A percentile compares a stretch with the other conserved stretches of the same genome.
Conservation (phyloP, 2,113 vertebrate species). For the Rhynchopsitta pachyrhyncha region DNA sequence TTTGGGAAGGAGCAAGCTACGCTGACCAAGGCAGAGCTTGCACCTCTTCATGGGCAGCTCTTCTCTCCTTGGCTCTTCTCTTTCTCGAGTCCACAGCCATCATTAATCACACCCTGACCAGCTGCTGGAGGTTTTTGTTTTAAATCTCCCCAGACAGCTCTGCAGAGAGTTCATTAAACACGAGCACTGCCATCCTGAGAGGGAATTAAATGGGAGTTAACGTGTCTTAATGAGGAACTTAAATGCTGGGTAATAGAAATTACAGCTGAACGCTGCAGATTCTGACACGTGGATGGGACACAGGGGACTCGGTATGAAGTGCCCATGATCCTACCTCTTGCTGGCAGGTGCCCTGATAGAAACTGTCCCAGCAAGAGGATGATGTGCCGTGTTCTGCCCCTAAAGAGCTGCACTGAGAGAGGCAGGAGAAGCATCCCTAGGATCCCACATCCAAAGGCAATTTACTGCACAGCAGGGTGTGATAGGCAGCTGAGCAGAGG, state of each 20-base stretch:
- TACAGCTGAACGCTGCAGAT: accelerated
- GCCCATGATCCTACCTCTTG: neutral
- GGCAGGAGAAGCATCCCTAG: neutral
- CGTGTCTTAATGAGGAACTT: neutral
- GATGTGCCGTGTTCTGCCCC: neutral
- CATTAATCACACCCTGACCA: neutral
- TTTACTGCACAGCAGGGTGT: accelerated
- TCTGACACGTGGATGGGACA: accelerated
- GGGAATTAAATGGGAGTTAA: constrained; percentile 40
- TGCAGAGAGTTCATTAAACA: constrained; percentile 33
- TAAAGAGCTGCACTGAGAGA: neutral
- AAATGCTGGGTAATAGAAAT: neutral
- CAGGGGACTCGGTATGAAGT: neutral
- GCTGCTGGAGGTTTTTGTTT: neutral
- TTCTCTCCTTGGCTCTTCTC: neutral
- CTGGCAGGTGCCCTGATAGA: neutral
- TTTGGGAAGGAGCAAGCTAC: neutral
- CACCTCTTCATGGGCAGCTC: neutral
- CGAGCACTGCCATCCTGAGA: neutral
- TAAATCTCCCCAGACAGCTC: neutral
- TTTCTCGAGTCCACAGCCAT: neutral
- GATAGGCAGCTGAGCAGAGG: neutral
- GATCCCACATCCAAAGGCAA: neutral
- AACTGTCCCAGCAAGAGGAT: neutral
- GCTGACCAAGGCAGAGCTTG: neutral